Conservation (phyloP, 2,113 vertebrate genomes). For the Tautogolabrus adspersus region DNA sequence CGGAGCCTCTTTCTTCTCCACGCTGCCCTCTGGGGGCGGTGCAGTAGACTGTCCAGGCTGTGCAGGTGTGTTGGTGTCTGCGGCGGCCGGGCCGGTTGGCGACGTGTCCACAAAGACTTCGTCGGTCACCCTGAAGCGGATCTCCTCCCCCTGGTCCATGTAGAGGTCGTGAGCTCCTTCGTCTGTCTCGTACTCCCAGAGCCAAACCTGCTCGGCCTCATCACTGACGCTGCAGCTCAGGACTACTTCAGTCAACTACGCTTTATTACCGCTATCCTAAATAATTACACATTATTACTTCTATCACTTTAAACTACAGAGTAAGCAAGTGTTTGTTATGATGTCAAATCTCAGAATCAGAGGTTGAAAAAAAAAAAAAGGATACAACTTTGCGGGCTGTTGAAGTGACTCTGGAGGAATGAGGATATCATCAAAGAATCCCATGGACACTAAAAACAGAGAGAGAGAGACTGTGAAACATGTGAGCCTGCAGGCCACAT, state of each 20-base stretch:
- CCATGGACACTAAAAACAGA: constrained; percentile 88
- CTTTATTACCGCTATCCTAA: too few species aligned
- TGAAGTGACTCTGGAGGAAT: constrained; percentile 95
- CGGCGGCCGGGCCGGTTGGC: constrained; percentile 89
- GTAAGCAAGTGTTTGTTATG: too few species aligned
- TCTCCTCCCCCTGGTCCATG: constrained; percentile 97
- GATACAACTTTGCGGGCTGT: constrained; percentile 98
- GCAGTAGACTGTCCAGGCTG: constrained; percentile 60
- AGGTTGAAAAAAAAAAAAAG: neutral
- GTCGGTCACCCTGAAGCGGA: constrained; percentile 94
- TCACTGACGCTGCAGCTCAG: constrained; percentile 88
- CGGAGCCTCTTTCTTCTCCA: constrained; percentile 92
- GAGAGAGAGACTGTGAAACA: neutral
- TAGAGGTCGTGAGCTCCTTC: constrained; percentile 98
- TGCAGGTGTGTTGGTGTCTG: constrained; percentile 68
- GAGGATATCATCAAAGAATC: constrained; percentile 95
- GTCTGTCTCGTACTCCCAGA: constrained; percentile 98
- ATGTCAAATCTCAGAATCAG: too few species aligned
- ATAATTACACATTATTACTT: too few species aligned
- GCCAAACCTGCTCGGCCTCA: constrained; percentile 96
- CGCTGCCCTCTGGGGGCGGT: constrained; percentile 51
- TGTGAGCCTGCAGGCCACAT: too few species aligned
- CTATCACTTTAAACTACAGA: too few species aligned
- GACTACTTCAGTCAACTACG: constrained; percentile 17
- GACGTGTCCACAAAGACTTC: constrained; percentile 96